phyloP scores from a whole-genome alignment of 1,140 invertebrate genomes.

The Eurosta solidaginis region DNA sequence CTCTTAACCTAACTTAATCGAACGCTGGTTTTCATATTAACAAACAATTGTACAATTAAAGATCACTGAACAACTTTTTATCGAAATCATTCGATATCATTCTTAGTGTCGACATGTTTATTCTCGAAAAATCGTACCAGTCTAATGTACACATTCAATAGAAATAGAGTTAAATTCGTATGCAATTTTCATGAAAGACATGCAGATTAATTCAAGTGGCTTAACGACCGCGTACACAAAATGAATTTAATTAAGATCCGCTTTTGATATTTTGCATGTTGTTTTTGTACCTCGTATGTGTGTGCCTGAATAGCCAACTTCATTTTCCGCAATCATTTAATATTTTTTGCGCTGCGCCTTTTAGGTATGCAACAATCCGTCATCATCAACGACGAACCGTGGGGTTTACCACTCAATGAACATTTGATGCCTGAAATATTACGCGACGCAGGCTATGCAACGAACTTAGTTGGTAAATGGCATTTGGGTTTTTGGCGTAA shows the following conservation, averaged over 20 bases:
- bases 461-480: slow-evolving; percentile 89
- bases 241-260: not conserved
- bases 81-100: no score
- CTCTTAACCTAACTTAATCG: no score
- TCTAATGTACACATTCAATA: no score
- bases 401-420: slow-evolving; percentile 74
- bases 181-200: not conserved
- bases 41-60: no score
- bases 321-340: not conserved
- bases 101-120: no score
- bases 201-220: slow-evolving; percentile 6
- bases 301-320: not conserved
- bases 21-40: no score
- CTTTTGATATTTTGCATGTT: not conserved
- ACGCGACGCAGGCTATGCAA: slow-evolving; percentile 76
- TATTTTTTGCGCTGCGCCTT: not conserved
- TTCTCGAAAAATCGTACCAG: not conserved
- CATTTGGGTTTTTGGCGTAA: slow-evolving; percentile 77
- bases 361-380: slow-evolving; percentile 80
- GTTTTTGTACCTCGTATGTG: not conserved
- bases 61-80: no score
- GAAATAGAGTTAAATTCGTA: not conserved
- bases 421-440: slow-evolving; percentile 78
- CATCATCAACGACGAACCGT: slow-evolving; percentile 72
- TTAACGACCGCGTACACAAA: not conserved